Base-by-base conservation (phyloP, 1,140 invertebrate genomes). In the Penaeus chinensis region DNA sequence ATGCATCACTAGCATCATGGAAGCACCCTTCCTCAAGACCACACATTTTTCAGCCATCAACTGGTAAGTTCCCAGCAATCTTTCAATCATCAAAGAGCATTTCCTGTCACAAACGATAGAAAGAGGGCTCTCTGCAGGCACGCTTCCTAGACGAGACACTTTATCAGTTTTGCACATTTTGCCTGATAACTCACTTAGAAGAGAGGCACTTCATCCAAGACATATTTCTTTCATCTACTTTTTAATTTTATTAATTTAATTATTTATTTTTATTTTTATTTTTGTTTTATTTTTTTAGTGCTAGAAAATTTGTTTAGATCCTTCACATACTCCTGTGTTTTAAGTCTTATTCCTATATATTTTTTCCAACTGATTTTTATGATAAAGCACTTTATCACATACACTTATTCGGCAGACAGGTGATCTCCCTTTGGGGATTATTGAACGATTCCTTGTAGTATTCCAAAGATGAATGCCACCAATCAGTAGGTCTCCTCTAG, bases 91-190 rank as follows among this genome's bases (percentile, higher is more conserved):
- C 42, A 54, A 85, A 60, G 54, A 54, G 54, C 54, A 54, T 54
- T 54, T 54, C 77, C 84, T 69, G 66, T 85, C 79, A 24, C 84
- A 65, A 69, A 62, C n/a, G 60, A 78, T 78, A n/a, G 22, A 47
- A 82, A 65, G 47, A 24, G 65, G 69, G 47, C 62, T 66, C 62
- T 69, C 77, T 85, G 77, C 84, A 85, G 42, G 84, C 77, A 65
- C 77, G 80, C 78, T 85, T 66, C 77, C 76, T 62, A 80, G 63
- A 65, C 78, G 62, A 85, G 77, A 85, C 63, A 85, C 77, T 82
- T 65, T 80, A 37, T n/a, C 32, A 60, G 77, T 80, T 62, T 85
- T 42, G 78, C 76, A 54, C 69, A 54, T 85, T 69, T 80, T 85
- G 84, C 84, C 84, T 79, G 47, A 85, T 27, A 77, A 77, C 47